Conservation (phyloP, 2,888 invertebrate species). For the Temnothorax rugatulus region DNA sequence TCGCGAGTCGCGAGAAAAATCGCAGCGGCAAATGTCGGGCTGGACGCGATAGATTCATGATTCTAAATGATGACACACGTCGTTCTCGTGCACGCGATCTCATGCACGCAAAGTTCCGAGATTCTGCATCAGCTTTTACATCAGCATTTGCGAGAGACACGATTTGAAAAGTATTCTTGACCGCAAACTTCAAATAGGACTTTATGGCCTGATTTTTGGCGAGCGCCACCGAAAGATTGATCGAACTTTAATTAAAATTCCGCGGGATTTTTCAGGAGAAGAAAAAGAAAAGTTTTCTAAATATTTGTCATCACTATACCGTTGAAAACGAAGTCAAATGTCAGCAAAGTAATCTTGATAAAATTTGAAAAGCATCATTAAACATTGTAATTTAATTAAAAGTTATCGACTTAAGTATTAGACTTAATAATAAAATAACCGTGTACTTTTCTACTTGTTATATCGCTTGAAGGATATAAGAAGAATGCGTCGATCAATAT, state of each 20-base stretch:
- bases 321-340: neutral
- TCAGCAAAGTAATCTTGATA: neutral
- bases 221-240: neutral
- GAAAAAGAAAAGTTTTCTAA: neutral
- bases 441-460: neutral
- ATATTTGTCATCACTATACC: neutral
- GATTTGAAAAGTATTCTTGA: neutral
- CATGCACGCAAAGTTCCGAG: neutral
- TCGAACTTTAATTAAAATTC: conserved; percentile 44
- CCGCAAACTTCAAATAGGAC: conserved; percentile 3
- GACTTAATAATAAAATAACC: neutral
- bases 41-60: conserved; percentile 13
- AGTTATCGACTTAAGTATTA: neutral
- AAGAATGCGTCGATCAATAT: neutral
- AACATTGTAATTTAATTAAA: conserved; percentile 10
- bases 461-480: neutral
- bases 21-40: neutral
- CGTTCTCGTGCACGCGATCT: neutral
- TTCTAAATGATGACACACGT: neutral
- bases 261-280: neutral
- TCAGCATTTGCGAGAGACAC: neutral
- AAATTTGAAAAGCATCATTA: neutral
- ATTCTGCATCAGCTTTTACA: neutral
- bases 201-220: neutral
- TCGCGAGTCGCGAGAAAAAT: conserved; percentile 12